Conservation (phyloP, 2,888 invertebrate species). For the Caradrina kadenii region DNA sequence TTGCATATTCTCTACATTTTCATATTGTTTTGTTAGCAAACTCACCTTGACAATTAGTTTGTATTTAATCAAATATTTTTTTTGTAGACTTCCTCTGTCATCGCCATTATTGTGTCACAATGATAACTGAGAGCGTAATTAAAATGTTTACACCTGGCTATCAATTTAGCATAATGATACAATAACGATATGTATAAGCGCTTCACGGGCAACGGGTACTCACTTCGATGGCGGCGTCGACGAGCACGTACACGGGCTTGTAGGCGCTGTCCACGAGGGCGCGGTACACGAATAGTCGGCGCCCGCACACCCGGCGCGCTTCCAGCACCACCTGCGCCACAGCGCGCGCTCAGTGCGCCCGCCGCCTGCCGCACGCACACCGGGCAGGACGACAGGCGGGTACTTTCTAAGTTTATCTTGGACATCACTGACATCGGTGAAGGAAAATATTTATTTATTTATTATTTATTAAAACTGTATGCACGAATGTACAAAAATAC, state of each 20-base stretch:
- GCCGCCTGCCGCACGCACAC: too few species aligned
- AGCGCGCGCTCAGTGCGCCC: neutral
- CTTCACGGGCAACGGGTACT: conserved; percentile 31
- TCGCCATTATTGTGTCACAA: neutral
- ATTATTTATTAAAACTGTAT: too few species aligned
- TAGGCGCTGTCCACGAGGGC: conserved; percentile 68
- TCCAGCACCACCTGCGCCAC: conserved; percentile 73
- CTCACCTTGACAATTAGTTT: neutral
- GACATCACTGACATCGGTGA: too few species aligned
- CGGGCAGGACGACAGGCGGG: too few species aligned
- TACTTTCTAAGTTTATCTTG: too few species aligned
- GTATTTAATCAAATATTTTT: neutral
- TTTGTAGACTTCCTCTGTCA: neutral
- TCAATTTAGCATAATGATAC: too few species aligned
- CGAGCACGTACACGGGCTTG: conserved; percentile 73
- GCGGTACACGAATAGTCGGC: conserved; percentile 72
- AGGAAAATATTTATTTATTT: too few species aligned
- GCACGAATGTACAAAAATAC: too few species aligned
- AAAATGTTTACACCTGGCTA: too few species aligned
- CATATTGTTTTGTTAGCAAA: neutral
- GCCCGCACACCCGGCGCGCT: conserved; percentile 70
- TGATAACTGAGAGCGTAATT: neutral
- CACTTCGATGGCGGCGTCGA: conserved; percentile 77
- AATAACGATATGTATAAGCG: too few species aligned
- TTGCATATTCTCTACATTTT: neutral